Percentiles rank a stretch among this genome's conserved stretches.
These are phyloP conservation scores for Labroides dimidiatus DNA, from an alignment of 2,797 vertebrate species.

Conservation along the genomic window DNA sequence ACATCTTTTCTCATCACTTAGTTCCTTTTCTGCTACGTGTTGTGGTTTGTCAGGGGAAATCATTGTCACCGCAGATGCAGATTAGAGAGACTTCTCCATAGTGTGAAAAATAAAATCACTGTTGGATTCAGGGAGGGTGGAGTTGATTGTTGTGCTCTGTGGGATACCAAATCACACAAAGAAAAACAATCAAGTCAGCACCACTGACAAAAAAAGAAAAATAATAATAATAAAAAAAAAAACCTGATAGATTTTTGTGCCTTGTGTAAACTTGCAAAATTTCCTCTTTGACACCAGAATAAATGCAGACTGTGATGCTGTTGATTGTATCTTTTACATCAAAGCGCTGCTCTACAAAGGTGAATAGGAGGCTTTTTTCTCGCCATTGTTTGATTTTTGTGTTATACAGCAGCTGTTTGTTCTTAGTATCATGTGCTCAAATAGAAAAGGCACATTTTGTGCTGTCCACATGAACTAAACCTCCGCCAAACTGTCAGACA, in stretches of 20 bases:
- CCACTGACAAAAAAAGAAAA: slow-evolving; percentile 5
- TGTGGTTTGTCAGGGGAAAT: slow-evolving; percentile 63
- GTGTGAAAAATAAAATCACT: slow-evolving; percentile 41
- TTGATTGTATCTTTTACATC: not conserved
- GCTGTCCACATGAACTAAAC: not conserved
- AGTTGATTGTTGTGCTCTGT: slow-evolving; percentile 46
- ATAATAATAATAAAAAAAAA: too few species aligned
- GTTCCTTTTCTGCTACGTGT: slow-evolving; percentile 23
- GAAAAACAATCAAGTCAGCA: slow-evolving; percentile 2
- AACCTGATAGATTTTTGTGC: slow-evolving; percentile 20
- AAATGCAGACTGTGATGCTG: not conserved
- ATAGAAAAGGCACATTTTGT: not conserved
- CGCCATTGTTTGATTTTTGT: not conserved
- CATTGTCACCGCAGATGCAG: slow-evolving; percentile 34
- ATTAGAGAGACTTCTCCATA: slow-evolving; percentile 33
- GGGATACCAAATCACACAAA: slow-evolving; percentile 25
- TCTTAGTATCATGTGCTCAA: not conserved
- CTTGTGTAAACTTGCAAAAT: slow-evolving; percentile 11
- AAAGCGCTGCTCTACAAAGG: not conserved
- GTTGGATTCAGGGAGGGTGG: slow-evolving; percentile 29
- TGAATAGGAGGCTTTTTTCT: not conserved
- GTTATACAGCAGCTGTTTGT: not conserved
- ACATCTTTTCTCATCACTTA: slow-evolving; percentile 43
- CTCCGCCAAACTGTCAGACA: not conserved
- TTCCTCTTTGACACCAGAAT: not conserved